Base-by-base conservation (phyloP, 2,113 vertebrate species). In the Pomatorhinus ruficollis region DNA sequence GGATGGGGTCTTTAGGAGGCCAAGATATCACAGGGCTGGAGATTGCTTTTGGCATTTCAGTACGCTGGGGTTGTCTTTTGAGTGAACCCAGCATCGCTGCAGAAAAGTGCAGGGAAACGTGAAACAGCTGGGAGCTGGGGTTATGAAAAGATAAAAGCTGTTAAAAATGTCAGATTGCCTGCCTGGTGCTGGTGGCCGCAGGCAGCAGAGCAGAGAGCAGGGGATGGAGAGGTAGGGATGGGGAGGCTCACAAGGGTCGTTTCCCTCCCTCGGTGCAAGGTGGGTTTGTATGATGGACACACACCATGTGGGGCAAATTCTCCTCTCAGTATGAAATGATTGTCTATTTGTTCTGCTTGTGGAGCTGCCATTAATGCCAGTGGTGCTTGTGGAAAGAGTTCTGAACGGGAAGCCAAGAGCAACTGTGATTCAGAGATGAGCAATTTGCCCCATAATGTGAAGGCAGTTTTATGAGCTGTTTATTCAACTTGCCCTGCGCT, bases 291-390 rank as follows among this genome's bases (percentile, higher is more conserved):
- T 86, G 93, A 88, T 83, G 89, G 85, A 74, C 64, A 70, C 69
- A 92, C 68, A 23, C 70, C 56, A 31, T 30, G 87, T 75, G 89
- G 56, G 89, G 72, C 49, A 95, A 96, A 97, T 95, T 95, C 81
- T 87, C 12, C 72, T 95, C 96, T 88, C 97, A 75, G 96, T 93
- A 37, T 83, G 97, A 94, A 68, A 90, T 87, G 71, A 95, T 95
- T 96, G 95, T 74, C 91, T 95, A 92, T 95, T 97, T 94, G 89
- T 95, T 96, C 96, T 97, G 96, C 94, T 74, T 74, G 78, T 3
- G 31, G 93, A 87, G 66, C 91, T 91, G 84, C 93, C 94, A 95
- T 96, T 96, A 90, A 70, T 35, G 76, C 49, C 6, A 0, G 49
- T 64, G 60, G 40, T 37, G 44, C 68, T 95, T 3, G 0, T 75